Evolutionary conservation across 1,140 invertebrate genomes (phyloP).

Genomic region (Lasioglossum baleicum): DNA sequence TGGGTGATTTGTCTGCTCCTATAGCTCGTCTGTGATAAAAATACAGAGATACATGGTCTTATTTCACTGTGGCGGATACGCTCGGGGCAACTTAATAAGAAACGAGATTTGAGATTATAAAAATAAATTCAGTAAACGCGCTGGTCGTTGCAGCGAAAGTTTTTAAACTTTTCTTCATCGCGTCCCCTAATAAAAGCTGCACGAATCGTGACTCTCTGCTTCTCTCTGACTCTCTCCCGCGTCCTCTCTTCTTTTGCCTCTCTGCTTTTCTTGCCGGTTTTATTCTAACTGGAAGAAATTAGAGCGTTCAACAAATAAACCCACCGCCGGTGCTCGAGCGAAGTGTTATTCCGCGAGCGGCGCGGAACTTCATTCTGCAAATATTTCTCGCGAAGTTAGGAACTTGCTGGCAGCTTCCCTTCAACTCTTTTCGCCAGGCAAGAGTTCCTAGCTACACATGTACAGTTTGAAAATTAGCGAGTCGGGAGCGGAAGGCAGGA

Average conservation of each 20-base stretch:
- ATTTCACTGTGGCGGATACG: too few species aligned
- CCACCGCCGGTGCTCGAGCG: background rate
- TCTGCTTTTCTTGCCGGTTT: background rate
- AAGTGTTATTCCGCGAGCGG: constrained; percentile 31
- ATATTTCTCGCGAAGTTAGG: constrained; percentile 36
- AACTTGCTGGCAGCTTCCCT: constrained; percentile 8
- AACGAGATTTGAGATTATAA: background rate
- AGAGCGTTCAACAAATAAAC: constrained; percentile 36
- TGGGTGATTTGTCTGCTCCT: too few species aligned
- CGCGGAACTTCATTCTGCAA: constrained; percentile 28
- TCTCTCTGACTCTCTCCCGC: too few species aligned
- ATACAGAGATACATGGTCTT: too few species aligned
- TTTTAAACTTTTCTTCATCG: constrained; percentile 12
- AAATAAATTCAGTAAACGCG: background rate
- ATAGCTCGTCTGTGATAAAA: too few species aligned
- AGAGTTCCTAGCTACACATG: background rate
- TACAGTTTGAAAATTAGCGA: constrained; percentile 27
- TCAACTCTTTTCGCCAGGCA: constrained; percentile 20
- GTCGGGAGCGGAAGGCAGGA: background rate
- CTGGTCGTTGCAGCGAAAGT: background rate
- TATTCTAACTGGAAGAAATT: constrained; percentile 43
- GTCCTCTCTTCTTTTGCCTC: background rate
- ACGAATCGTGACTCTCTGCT: too few species aligned
- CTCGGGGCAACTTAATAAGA: too few species aligned
- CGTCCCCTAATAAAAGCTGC: constrained; percentile 16